These are phyloP conservation scores for Hafferia zeledoni DNA, from an alignment of 2,797 vertebrate genomes.

Conservation along the genomic window DNA sequence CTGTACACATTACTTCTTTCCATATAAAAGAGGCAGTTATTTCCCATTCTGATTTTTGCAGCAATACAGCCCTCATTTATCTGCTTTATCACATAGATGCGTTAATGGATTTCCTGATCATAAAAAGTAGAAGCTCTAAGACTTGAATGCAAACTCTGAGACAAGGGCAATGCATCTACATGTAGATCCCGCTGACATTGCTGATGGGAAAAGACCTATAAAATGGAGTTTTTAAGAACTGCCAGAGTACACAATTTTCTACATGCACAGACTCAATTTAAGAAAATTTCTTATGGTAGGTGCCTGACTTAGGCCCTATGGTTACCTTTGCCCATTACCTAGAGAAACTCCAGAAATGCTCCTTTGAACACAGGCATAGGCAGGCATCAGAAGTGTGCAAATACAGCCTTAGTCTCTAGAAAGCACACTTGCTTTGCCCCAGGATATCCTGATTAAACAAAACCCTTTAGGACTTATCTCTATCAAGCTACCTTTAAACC, in stretches of 20 bases:
- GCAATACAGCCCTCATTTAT: neutral
- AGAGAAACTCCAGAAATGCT: neutral
- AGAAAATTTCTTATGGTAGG: neutral
- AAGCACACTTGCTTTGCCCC: neutral
- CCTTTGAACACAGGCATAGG: neutral
- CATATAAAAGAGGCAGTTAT: neutral
- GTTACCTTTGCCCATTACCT: neutral
- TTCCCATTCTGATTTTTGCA: neutral
- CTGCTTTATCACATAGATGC: constrained; percentile 9
- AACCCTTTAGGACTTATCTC: neutral
- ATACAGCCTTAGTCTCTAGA: neutral
- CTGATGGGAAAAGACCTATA: neutral
- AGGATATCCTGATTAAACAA: neutral
- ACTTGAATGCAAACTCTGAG: constrained; percentile 24
- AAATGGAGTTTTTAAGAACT: neutral
- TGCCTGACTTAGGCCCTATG: neutral
- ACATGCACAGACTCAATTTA: neutral
- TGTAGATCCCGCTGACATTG: neutral
- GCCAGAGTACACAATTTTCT: neutral
- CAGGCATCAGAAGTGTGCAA: neutral
- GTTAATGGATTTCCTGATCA: neutral
- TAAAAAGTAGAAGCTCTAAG: neutral
- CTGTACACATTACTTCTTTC: neutral
- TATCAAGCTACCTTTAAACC: neutral
- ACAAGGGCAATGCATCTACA: neutral